These are phyloP conservation scores for Pygoscelis adeliae DNA, from an alignment of 2,113 vertebrate species.

Conservation along the genomic window DNA sequence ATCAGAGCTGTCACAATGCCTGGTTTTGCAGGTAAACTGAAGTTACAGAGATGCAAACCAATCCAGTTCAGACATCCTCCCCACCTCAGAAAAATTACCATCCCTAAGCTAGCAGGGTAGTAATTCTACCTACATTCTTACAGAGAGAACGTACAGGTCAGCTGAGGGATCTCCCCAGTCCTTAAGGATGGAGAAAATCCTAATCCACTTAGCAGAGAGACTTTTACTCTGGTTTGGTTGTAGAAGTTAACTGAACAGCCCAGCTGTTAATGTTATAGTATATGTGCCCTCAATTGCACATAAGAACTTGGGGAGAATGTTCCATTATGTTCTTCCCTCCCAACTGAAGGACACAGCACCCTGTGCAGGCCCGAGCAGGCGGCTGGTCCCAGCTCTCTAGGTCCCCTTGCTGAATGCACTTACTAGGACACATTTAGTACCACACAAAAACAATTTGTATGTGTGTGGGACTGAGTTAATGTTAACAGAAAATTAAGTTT, in stretches of 20 bases:
- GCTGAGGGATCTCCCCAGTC: background rate
- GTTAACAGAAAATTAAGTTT: background rate
- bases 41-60: background rate
- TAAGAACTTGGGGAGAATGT: background rate
- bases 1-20: background rate
- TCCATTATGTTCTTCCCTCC: background rate
- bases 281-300: background rate
- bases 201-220: background rate
- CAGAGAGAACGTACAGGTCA: background rate
- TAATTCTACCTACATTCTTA: background rate
- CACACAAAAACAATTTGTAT: background rate
- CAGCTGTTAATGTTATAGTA: background rate
- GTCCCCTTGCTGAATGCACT: background rate
- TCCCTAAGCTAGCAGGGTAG: background rate
- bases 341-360: accelerated
- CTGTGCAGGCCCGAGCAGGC: background rate
- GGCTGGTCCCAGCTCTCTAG: background rate
- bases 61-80: background rate
- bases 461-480: background rate
- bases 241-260: background rate
- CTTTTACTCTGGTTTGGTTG: background rate
- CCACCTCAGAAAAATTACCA: background rate
- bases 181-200: background rate
- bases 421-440: background rate
- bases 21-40: background rate